Conservation (phyloP, 2,797 vertebrate genomes). For the Melanotaenia trifasciata region DNA sequence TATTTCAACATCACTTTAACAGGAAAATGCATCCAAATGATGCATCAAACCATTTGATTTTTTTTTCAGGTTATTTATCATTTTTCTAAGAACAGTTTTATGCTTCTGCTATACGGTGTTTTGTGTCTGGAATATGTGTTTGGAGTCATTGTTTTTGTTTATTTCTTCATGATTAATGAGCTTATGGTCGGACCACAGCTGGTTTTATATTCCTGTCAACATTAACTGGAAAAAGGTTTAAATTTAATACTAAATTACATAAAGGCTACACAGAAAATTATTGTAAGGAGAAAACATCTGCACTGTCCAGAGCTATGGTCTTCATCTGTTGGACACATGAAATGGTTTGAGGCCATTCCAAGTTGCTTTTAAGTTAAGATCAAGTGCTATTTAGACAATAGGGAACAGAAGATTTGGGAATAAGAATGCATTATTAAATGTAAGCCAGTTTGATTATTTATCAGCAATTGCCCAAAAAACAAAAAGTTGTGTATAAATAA, state of each 20-base stretch:
- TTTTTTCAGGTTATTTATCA: background rate
- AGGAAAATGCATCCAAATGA: background rate
- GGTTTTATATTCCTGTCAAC: slow-evolving; percentile 13
- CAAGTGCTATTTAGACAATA: slow-evolving; percentile 28
- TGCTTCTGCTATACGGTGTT: background rate
- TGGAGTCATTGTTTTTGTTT: slow-evolving; percentile 4
- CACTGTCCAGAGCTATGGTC: slow-evolving; percentile 16
- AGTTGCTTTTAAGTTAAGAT: slow-evolving; percentile 26
- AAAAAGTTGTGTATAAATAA: slow-evolving; percentile 27
- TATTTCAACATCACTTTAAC: background rate
- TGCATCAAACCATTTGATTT: background rate
- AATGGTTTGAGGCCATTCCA: slow-evolving; percentile 34
- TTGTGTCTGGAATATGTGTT: slow-evolving; percentile 8
- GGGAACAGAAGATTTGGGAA: slow-evolving; percentile 15
- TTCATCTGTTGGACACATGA: slow-evolving; percentile 52
- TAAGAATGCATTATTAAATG: slow-evolving; percentile 19
- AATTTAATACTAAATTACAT: slow-evolving; percentile 18
- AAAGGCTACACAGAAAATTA: slow-evolving; percentile 19
- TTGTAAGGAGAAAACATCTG: slow-evolving; percentile 44
- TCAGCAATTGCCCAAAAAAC: slow-evolving; percentile 18
- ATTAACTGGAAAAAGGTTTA: slow-evolving; percentile 18
- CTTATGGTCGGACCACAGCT: background rate
- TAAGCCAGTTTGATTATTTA: slow-evolving; percentile 36
- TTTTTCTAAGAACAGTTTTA: slow-evolving; percentile 2
- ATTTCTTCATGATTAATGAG: slow-evolving; percentile 4